Evolutionary conservation across 2,113 vertebrate species (phyloP).

Genomic region (Narcine bancroftii): DNA sequence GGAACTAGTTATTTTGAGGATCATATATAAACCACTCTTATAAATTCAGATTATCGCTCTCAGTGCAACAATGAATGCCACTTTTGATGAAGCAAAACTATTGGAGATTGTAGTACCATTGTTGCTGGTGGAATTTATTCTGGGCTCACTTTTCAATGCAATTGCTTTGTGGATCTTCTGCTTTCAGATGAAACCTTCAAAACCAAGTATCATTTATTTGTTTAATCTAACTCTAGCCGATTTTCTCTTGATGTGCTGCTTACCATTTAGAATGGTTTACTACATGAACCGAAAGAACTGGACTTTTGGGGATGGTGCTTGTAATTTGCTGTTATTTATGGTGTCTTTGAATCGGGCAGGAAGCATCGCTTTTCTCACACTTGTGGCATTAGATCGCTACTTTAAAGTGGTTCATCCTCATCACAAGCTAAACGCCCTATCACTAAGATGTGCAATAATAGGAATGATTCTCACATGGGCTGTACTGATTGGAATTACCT

Average conservation of each 20-base stretch:
- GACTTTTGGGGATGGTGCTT: conserved; percentile 48
- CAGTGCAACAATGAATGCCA: neutral
- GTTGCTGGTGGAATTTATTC: conserved; percentile 61
- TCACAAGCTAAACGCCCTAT: conserved; percentile 47
- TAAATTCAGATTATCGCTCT: no score
- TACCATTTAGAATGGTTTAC: conserved; percentile 57
- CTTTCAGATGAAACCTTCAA: conserved; percentile 66
- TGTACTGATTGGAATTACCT: neutral
- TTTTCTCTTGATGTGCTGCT: conserved; percentile 54
- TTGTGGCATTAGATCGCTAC: conserved; percentile 63
- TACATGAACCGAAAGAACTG: conserved; percentile 52
- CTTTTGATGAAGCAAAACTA: neutral
- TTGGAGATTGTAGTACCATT: conserved; percentile 37
- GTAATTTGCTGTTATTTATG: conserved; percentile 61
- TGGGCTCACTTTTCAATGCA: conserved; percentile 64
- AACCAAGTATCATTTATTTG: conserved; percentile 61
- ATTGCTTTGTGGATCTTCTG: conserved; percentile 63
- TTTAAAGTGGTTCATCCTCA: conserved; percentile 62
- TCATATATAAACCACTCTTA: neutral
- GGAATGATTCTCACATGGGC: neutral
- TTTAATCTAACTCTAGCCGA: conserved; percentile 67
- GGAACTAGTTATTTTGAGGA: neutral
- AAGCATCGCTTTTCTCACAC: conserved; percentile 62
- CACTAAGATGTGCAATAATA: neutral
- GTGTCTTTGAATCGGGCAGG: conserved; percentile 61